These are phyloP conservation scores for Terebella lapidaria DNA, from an alignment of 2,888 invertebrate genomes.

Conservation along the genomic window DNA sequence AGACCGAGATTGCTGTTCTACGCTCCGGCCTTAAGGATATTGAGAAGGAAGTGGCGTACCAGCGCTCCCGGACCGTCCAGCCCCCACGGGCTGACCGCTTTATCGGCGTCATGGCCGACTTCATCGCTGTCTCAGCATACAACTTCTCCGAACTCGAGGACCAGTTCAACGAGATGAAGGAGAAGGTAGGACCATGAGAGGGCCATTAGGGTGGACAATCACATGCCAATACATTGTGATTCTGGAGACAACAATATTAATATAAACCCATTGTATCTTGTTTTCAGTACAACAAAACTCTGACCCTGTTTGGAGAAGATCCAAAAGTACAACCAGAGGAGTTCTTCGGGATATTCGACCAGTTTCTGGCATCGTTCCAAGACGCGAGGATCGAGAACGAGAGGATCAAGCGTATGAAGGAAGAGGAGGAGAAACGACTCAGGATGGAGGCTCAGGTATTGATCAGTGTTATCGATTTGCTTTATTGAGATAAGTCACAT, in stretches of 20 bases:
- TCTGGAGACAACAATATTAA: too few relatives aligned
- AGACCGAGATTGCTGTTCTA: slow-evolving; percentile 80
- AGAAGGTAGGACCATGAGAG: slow-evolving; percentile 62
- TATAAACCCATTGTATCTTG: too few relatives aligned
- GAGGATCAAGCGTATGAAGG: slow-evolving; percentile 72
- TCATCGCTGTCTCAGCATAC: slow-evolving; percentile 86
- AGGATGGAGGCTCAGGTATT: slow-evolving; percentile 78
- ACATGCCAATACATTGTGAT: too few relatives aligned
- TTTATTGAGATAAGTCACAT: too few relatives aligned
- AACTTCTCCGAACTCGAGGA: slow-evolving; percentile 88
- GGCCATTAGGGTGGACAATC: too few relatives aligned
- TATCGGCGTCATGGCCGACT: slow-evolving; percentile 88
- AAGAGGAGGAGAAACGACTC: slow-evolving; percentile 83
- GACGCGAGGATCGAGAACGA: slow-evolving; percentile 87
- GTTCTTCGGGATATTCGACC: slow-evolving; percentile 87
- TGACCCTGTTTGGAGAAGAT: slow-evolving; percentile 82
- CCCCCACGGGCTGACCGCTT: slow-evolving; percentile 68
- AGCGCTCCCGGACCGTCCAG: slow-evolving; percentile 62
- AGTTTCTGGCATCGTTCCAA: slow-evolving; percentile 73
- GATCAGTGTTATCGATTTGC: slow-evolving; percentile 17
- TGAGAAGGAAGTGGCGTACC: slow-evolving; percentile 81
- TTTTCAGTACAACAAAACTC: slow-evolving; percentile 75
- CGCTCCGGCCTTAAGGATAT: slow-evolving; percentile 81
- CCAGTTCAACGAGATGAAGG: slow-evolving; percentile 90
- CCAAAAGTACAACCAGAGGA: slow-evolving; percentile 78